Evolutionary conservation across 2,888 invertebrate genomes (phyloP), one percentile per base, ranked within the genome.

Genomic region (Cotesia congregata): DNA sequence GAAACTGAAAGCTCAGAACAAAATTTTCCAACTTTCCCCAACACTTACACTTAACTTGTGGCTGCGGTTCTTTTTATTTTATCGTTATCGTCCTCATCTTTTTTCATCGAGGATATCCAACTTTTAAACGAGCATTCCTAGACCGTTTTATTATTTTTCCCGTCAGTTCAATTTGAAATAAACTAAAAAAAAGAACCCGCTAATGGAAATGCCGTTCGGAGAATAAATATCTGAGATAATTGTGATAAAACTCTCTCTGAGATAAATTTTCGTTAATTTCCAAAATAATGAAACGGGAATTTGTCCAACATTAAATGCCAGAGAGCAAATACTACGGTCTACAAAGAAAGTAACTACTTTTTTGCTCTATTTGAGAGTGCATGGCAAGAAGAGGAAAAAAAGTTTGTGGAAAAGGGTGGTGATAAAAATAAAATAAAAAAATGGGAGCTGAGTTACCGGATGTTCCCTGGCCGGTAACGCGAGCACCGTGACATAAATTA

Each of bases 401-500:
- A 71, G 12, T 5, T 5, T 30, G 38, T 38, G 69, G 39, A 6
- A 62, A 62, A 41, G 50, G 39, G 30, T 40, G 20, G 38, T 4
- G 30, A 70, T 30, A 30, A 62, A 20, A 62, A n/a, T 38, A 38
- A 9, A 62, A 62, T 38, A 50, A 50, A 20, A 20, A 9, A 62
- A 62, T 41, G 7, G 62, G 60, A 72, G 62, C 40, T 30, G 50
- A 41, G 75, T 71, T 60, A 41, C 76, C 41, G 68, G 69, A 67
- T 72, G 72, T 61, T 76, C 67, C 62, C 39, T 38, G 59, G 73
- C 61, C 41, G 67, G 67, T 71, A 72, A 76, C 67, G 75, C 64
- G 67, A 12, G 50, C 72, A 68, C 68, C 50, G 73, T 65, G 72
- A 78, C 78, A 76, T 79, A 78, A 79, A 79, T 79, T 79, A 79